Base-by-base conservation (phyloP, 2,888 invertebrate species). In the Clunio marinus region DNA sequence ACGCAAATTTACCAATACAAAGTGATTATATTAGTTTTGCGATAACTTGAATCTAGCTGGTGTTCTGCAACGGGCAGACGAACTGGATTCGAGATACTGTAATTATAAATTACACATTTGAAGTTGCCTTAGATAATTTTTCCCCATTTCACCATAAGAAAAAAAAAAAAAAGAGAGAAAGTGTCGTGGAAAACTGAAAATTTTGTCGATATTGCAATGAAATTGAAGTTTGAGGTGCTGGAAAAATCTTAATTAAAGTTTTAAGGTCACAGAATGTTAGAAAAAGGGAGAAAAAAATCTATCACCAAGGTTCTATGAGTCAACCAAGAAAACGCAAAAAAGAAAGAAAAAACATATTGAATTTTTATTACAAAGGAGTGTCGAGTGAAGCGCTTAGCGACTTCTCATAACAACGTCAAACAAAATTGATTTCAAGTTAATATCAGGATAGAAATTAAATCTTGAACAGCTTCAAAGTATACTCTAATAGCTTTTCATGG, bases 311-410 rank as follows among this genome's bases (percentile, higher is more conserved):
- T n/a, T n/a, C n/a, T n/a, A n/a, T n/a, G n/a, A n/a, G n/a, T n/a
- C n/a, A n/a, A n/a, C n/a, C n/a, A n/a, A n/a, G 32, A 32, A 32
- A 32, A 51, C 20, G 51, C 22, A 22, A 51, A 51, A 51, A 41
- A 32, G 10, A 32, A 32, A 32, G 10, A 32, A 41, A 37, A 35
- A 63, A 63, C 63, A 63, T 63, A 63, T 63, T 63, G 63, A 63
- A 63, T 63, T 63, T 63, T 63, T 46, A 45, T 46, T 46, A 24
- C 45, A 25, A 27, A 63, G 63, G 63, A 63, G 63, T 63, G 63
- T 51, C 51, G 20, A 51, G n/a, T n/a, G n/a, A n/a, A n/a, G n/a
- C n/a, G n/a, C n/a, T n/a, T n/a, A n/a, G n/a, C n/a, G n/a, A n/a
- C n/a, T n/a, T n/a, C n/a, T n/a, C n/a, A n/a, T n/a, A n/a, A n/a